Base-by-base conservation (phyloP, 2,113 vertebrate genomes). In the Atrichornis clamosus region DNA sequence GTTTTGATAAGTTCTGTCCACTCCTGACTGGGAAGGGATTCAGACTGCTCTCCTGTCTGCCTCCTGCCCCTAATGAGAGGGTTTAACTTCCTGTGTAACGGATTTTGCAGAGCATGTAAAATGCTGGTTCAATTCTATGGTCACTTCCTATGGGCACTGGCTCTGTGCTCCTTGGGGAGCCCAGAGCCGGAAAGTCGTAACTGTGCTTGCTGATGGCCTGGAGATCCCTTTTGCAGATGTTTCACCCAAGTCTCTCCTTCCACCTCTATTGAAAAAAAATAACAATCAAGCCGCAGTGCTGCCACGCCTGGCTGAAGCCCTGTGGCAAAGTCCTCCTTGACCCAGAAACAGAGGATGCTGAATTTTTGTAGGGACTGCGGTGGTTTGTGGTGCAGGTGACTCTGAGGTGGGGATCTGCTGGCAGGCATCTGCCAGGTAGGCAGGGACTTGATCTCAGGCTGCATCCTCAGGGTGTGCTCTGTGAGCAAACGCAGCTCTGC, bases 201-300 rank as follows among this genome's bases (percentile, higher is more conserved):
- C 75, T 3, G 62, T 0, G 0, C 63, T 83, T 21, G 27, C 87
- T 63, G 23, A 82, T 59, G 84, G 91, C 74, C 77, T 87, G 53
- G 53, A 93, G 93, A 97, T 97, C 76, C 94, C 69, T 97, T 96
- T 92, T 87, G 86, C 96, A 96, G 96, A 94, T 95, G 96, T 92
- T 92, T 84, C 83, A 79, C 65, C 60, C 35, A 12, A 24, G 10
- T 69, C 58, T 93, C 69, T 95, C 56, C 82, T 84, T 91, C 69
- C 55, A 81, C 76, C 56, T 75, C 56, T 39, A 1, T 3, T 49
- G 37, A 30, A 52, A 46, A 32, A 46, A 55, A 39, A 12, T 4
- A 26, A 5, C 21, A 8, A 4, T 33, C 27, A 4, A 41, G 33
- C 56, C 76, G 55, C 37, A 13, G 53, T 17, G 6, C 47, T 33